Base-by-base conservation (phyloP, 2,797 vertebrate genomes). In the Toxotes lorentzi region DNA sequence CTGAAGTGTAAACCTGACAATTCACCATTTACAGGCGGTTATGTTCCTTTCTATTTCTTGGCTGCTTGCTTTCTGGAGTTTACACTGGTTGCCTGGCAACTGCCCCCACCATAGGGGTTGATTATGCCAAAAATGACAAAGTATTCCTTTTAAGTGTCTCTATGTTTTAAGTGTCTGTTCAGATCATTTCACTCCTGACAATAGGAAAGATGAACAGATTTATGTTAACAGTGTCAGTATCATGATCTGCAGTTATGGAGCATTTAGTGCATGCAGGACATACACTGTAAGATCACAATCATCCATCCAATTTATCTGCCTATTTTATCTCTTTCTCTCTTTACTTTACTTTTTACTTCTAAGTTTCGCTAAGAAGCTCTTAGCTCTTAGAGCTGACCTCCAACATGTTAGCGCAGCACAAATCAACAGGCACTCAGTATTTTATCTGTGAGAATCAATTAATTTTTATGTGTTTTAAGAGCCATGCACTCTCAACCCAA, bases 391-490 rank as follows among this genome's bases (percentile, higher is more conserved):
- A 45, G 43, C 54, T 66, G 35, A 85, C 70, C 67, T 76, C 57
- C 23, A 34, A 78, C 58, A 68, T 78, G 76, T 47, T 1, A 12
- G 57, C 53, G 2, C 19, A 14, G 69, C 60, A 72, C 35, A 81
- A 67, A 79, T 79, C 45, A 73, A 40, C 57, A 10, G 14, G 10
- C 43, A 32, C 59, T 67, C 14, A 34, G 21, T 30, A n/a, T 60
- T 72, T 81, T 50, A 68, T 62, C 65, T n/a, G 56, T 45, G 48
- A 32, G 41, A 82, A 86, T 84, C 76, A 60, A 70, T 86, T 74
- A 69, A 19, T 4, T 84, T 85, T 86, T 69, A 73, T 80, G 70
- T 47, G 71, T 70, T 83, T 81, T 65, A 66, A 78, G 58, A 77
- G 43, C 43, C 17, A 7, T 24, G 47, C 68, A 73, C 70, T 79